Evolutionary conservation across 2,797 vertebrate genomes (phyloP).

Genomic region (Malacoraja senta): DNA sequence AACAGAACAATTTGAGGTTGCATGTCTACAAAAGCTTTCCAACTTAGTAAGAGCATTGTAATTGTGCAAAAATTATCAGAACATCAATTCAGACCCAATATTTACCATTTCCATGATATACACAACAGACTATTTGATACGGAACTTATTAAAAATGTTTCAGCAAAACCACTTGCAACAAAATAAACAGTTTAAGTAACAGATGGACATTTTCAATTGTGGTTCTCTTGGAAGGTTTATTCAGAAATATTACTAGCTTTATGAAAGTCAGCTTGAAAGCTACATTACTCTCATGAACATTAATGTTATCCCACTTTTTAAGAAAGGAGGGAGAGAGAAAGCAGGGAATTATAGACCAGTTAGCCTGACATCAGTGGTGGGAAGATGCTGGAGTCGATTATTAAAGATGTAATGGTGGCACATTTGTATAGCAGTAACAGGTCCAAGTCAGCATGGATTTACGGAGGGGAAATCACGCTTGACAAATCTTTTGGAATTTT

Average conservation of each 20-base stretch:
- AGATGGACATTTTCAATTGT: background rate
- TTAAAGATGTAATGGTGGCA: too few species aligned
- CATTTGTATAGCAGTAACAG: too few species aligned
- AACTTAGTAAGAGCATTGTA: background rate
- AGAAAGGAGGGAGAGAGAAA: too few species aligned
- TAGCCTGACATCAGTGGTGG: too few species aligned
- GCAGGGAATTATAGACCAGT: too few species aligned
- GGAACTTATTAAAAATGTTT: background rate
- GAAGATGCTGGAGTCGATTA: too few species aligned
- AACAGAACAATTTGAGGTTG: background rate
- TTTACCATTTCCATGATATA: background rate
- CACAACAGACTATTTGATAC: background rate
- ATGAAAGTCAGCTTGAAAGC: background rate
- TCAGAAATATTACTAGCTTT: background rate
- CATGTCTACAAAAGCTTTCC: background rate
- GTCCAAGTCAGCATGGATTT: too few species aligned
- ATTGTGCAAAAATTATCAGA: background rate
- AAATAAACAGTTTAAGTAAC: background rate
- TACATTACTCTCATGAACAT: too few species aligned
- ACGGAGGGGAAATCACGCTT: too few species aligned
- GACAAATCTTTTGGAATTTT: too few species aligned
- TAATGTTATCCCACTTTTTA: too few species aligned
- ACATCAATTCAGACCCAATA: background rate
- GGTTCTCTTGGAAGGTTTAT: background rate
- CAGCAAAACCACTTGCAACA: background rate